phyloP scores from a whole-genome alignment of 2,888 invertebrate genomes.

The Chloroclysta siterata region DNA sequence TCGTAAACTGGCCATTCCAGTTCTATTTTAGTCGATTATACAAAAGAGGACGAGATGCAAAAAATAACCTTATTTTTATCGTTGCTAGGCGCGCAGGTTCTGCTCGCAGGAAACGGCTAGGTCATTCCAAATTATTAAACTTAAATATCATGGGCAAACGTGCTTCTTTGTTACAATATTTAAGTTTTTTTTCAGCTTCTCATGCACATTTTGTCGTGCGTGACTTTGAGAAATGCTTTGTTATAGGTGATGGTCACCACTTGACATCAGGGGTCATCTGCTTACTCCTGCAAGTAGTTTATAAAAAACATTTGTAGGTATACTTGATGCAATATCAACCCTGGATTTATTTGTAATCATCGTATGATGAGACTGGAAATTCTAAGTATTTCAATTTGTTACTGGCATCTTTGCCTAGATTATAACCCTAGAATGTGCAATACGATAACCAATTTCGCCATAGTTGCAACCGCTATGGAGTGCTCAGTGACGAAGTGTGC shows the following conservation, averaged over 20 bases:
- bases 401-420: too few species aligned
- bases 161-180: neutral
- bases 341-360: too few species aligned
- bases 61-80: constrained; percentile 31
- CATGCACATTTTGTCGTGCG: neutral
- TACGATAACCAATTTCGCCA: too few species aligned
- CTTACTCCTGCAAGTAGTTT: too few species aligned
- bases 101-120: constrained; percentile 3
- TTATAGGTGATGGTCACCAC: too few species aligned
- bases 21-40: constrained; percentile 40
- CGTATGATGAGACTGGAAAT: too few species aligned
- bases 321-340: too few species aligned
- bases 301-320: too few species aligned
- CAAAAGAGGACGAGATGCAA: constrained; percentile 30
- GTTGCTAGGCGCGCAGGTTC: constrained; percentile 17
- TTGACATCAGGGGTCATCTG: too few species aligned
- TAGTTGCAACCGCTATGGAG: neutral
- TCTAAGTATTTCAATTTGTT: too few species aligned
- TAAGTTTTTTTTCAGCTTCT: neutral
- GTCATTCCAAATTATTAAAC: neutral
- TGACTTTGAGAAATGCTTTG: too few species aligned
- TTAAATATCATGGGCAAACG: neutral
- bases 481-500: neutral
- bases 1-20: constrained; percentile 23
- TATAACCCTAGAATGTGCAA: too few species aligned